Conservation (phyloP, 2,113 vertebrate genomes). For the cattle (Bos taurus) region DNA sequence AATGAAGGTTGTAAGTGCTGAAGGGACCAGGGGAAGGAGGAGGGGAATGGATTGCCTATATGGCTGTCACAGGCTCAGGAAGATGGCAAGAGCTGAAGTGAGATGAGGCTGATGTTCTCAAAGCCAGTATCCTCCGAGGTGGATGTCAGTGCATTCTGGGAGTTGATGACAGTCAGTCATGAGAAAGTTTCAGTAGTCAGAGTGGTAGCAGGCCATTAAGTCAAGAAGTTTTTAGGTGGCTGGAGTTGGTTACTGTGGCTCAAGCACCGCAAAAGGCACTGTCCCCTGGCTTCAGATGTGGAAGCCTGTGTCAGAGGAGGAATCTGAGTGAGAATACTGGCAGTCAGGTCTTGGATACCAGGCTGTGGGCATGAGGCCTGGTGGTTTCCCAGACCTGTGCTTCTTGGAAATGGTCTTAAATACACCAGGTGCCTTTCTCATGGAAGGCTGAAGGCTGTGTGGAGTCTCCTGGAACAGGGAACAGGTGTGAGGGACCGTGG, state of each 20-base stretch:
- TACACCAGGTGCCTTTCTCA: background rate
- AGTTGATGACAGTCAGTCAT: background rate
- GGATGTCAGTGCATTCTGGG: background rate
- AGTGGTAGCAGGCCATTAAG: background rate
- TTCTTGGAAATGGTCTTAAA: background rate
- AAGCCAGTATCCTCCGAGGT: background rate
- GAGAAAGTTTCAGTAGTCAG: background rate
- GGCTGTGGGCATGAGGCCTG: background rate
- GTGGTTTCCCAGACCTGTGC: background rate
- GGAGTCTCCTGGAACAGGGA: background rate
- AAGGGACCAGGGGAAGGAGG: background rate
- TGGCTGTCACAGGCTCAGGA: background rate
- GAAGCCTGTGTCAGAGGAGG: background rate
- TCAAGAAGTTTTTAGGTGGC: background rate
- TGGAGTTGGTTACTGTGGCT: background rate
- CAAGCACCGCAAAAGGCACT: background rate
- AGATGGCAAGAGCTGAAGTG: background rate
- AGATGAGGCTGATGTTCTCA: background rate
- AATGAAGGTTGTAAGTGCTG: background rate
- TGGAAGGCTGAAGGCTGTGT: background rate
- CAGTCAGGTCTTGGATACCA: background rate
- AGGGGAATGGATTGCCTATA: background rate
- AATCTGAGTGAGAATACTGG: background rate
- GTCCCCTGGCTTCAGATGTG: background rate
- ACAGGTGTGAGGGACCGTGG: background rate